These are phyloP conservation scores for Microtus richardsoni DNA, from an alignment of 2,113 vertebrate species.

Conservation along the genomic window DNA sequence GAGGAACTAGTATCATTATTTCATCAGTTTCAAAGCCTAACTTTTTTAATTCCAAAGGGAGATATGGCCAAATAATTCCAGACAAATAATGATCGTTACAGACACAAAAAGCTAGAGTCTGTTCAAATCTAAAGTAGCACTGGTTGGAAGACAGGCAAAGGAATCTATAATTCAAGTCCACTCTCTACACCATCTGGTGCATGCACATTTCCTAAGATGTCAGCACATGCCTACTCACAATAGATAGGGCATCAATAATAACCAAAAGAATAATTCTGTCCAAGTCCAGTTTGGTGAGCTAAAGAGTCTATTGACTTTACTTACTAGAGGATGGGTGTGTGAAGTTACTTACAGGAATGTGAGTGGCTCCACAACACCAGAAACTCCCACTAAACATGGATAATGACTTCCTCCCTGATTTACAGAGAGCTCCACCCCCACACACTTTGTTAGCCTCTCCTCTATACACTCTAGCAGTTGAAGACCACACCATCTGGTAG, in stretches of 20 bases:
- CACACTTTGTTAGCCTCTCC: not conserved
- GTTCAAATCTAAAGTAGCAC: not conserved
- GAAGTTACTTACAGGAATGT: not conserved
- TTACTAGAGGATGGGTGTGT: not conserved
- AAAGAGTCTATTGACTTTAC: not conserved
- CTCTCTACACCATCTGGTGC: not conserved
- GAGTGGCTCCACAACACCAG: not conserved
- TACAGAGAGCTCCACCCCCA: not conserved
- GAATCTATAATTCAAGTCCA: not conserved
- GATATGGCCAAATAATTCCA: not conserved
- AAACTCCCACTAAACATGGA: not conserved
- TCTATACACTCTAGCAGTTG: not conserved
- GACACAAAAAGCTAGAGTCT: not conserved
- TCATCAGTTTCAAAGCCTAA: not conserved
- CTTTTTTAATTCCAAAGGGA: conserved; percentile 6
- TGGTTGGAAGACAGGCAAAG: not conserved
- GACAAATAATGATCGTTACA: not conserved
- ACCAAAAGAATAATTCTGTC: not conserved
- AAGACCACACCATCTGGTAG: not conserved
- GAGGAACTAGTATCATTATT: not conserved
- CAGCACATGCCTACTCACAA: not conserved
- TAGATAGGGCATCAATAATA: not conserved
- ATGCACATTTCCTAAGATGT: not conserved
- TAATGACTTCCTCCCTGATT: not conserved
- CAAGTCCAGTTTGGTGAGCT: not conserved